Evolutionary conservation across 1,140 invertebrate species (phyloP).

Genomic region (Coelopa frigida): DNA sequence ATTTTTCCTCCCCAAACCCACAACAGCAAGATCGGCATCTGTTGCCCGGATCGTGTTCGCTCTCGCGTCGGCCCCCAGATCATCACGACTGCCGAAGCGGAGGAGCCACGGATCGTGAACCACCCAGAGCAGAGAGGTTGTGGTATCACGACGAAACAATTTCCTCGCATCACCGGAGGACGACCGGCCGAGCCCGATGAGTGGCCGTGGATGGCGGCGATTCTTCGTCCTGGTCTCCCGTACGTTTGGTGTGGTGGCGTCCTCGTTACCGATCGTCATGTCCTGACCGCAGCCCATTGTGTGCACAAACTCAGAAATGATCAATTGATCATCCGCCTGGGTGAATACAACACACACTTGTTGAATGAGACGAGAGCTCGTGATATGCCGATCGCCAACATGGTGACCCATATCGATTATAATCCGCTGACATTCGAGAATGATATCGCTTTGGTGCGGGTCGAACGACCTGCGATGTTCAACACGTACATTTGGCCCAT

Average conservation of each 20-base stretch:
- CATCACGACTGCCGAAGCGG: constrained; percentile 7
- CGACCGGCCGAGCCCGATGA: constrained; percentile 58
- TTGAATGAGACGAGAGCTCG: constrained; percentile 56
- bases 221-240: constrained; percentile 49
- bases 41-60: constrained; percentile 31
- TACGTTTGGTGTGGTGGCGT: constrained; percentile 68
- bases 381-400: constrained; percentile 58
- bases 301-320: constrained; percentile 52
- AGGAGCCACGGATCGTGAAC: constrained; percentile 21
- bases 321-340: constrained; percentile 64
- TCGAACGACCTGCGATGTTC: constrained; percentile 60
- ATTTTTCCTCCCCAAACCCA: too few relatives aligned
- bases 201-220: constrained; percentile 77
- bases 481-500: constrained; percentile 76
- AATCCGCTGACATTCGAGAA: constrained; percentile 60
- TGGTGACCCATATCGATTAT: constrained; percentile 59
- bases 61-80: constrained; percentile 31
- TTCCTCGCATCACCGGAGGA: constrained; percentile 54
- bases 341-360: constrained; percentile 68
- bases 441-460: constrained; percentile 72
- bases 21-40: constrained; percentile 37
- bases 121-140: constrained; percentile 52
- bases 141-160: constrained; percentile 55
- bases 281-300: constrained; percentile 75
- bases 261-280: constrained; percentile 68